phyloP scores from a whole-genome alignment of 2,888 invertebrate species.

The Asteroscopus sphinx region DNA sequence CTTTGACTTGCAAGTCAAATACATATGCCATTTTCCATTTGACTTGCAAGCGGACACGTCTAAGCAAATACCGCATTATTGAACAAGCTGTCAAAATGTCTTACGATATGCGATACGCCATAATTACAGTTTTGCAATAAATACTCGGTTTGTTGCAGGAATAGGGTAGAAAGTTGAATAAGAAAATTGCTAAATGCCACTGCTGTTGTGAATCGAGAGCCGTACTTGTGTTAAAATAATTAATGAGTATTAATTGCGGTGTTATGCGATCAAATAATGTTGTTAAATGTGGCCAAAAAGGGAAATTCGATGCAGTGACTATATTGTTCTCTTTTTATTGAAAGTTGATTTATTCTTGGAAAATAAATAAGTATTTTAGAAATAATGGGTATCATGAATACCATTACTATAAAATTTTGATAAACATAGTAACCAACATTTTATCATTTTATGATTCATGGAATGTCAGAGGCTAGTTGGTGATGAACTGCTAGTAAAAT shows the following conservation, averaged over 20 bases:
- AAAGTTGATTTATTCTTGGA: too few species aligned
- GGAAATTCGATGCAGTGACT: not conserved
- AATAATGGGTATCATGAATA: too few species aligned
- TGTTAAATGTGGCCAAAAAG: not conserved
- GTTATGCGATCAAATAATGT: not conserved
- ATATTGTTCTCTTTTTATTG: not conserved
- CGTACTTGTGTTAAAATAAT: constrained; percentile 24
- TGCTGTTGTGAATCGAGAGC: constrained; percentile 31
- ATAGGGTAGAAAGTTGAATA: constrained; percentile 48
- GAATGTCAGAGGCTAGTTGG: too few species aligned
- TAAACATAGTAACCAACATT: not conserved
- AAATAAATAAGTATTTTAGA: too few species aligned
- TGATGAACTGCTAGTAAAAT: too few species aligned
- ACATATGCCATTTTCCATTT: constrained; percentile 40
- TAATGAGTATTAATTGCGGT: constrained; percentile 11
- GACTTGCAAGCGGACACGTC: constrained; percentile 18
- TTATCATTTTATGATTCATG: not conserved
- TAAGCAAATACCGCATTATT: constrained; percentile 42
- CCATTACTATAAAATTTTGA: too few species aligned
- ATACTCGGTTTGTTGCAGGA: constrained; percentile 35
- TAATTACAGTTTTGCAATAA: constrained; percentile 53
- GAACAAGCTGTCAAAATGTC: constrained; percentile 57
- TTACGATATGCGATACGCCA: constrained; percentile 38
- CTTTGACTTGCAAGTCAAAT: constrained; percentile 27
- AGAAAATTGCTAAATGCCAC: constrained; percentile 32